Percentiles rank a stretch among this genome's conserved stretches.
phyloP scores from a whole-genome alignment of 2,888 invertebrate species.

The Scaptomyza parva region DNA sequence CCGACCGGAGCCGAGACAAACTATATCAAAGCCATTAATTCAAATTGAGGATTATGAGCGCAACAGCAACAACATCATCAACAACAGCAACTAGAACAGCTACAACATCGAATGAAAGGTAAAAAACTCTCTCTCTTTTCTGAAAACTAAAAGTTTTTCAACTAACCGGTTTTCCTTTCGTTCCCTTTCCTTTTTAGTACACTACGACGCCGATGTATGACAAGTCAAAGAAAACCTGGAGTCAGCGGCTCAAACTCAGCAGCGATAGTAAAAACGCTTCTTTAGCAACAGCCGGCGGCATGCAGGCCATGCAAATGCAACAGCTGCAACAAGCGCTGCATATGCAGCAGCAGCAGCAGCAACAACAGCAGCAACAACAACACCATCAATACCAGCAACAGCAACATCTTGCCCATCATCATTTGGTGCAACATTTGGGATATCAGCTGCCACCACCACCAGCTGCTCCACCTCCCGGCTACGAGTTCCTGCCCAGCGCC shows the following conservation, averaged over 20 bases:
- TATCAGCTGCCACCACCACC: slow-evolving; percentile 61
- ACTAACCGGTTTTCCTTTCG: background rate
- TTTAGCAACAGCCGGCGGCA: slow-evolving; percentile 65
- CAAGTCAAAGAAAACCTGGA: slow-evolving; percentile 89
- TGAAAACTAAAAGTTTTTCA: slow-evolving; percentile 17
- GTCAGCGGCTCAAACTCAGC: slow-evolving; percentile 88
- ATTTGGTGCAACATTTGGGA: slow-evolving; percentile 53
- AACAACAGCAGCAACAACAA: slow-evolving; percentile 46
- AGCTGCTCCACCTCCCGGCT: slow-evolving; percentile 55
- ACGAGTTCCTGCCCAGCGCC: slow-evolving; percentile 86
- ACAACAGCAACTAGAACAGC: slow-evolving; percentile 31
- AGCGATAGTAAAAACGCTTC: slow-evolving; percentile 85
- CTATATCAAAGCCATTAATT: slow-evolving; percentile 73
- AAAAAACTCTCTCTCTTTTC: slow-evolving; percentile 14
- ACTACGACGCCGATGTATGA: slow-evolving; percentile 83
- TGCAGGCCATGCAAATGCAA: slow-evolving; percentile 70
- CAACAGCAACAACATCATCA: slow-evolving; percentile 53
- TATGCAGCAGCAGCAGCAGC: slow-evolving; percentile 83
- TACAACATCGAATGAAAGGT: slow-evolving; percentile 60
- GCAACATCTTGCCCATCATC: slow-evolving; percentile 44
- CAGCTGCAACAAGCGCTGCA: slow-evolving; percentile 57
- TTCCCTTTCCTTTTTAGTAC: slow-evolving; percentile 40
- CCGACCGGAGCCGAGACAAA: slow-evolving; percentile 14
- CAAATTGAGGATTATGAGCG: slow-evolving; percentile 80
- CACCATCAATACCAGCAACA: slow-evolving; percentile 64